Percentiles rank a stretch among this genome's conserved stretches.
Conservation (phyloP, 2,888 invertebrate species). For the Euplexia lucipara region DNA sequence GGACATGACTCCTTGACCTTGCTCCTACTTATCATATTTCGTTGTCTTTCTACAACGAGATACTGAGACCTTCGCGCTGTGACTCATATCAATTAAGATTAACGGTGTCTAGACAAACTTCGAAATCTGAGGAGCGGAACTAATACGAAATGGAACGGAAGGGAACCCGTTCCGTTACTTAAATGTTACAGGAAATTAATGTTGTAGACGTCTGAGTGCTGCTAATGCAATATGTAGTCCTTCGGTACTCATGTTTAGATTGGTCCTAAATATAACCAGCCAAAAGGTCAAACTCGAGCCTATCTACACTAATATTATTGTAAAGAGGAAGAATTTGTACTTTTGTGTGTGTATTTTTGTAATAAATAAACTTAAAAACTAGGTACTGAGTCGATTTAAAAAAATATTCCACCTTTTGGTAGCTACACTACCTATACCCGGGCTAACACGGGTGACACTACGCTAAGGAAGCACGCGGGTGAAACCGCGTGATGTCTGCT, state of each 20-base stretch:
- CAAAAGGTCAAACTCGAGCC: no score
- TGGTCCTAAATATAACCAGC: no score
- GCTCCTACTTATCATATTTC: conserved; percentile 12
- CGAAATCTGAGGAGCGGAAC: conserved; percentile 11
- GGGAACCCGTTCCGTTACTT: conserved; percentile 4
- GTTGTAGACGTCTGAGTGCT: conserved; percentile 40
- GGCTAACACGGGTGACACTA: no score
- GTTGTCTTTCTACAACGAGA: conserved; percentile 13
- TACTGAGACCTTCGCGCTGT: neutral
- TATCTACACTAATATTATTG: no score
- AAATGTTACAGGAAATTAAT: conserved; percentile 44
- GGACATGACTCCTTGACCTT: conserved; percentile 24
- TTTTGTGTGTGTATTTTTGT: no score
- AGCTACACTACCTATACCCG: no score
- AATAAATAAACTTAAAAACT: no score
- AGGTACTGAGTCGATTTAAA: no score
- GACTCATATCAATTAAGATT: conserved; percentile 41
- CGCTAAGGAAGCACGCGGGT: no score
- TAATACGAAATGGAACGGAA: conserved; percentile 31
- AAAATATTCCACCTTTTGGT: no score
- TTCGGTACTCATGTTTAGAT: neutral
- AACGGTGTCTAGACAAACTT: conserved; percentile 39
- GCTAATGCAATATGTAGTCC: neutral
- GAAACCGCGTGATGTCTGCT: no score
- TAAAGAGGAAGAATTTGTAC: no score